phyloP scores from a whole-genome alignment of 2,113 vertebrate species.

The Acanthochromis polyacanthus region DNA sequence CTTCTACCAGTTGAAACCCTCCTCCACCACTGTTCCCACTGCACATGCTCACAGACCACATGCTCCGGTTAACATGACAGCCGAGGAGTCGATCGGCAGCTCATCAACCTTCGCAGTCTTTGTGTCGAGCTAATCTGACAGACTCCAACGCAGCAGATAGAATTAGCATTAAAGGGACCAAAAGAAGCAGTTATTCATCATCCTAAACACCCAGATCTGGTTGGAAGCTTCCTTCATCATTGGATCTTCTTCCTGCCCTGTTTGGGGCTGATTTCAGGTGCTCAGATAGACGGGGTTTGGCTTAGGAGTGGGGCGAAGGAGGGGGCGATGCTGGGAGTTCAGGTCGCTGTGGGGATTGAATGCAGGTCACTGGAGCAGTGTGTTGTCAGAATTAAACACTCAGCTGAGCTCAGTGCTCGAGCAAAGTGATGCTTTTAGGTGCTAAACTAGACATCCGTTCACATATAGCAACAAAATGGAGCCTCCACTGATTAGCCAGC shows the following conservation, averaged over 20 bases:
- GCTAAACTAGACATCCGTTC: conserved; percentile 7
- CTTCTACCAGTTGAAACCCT: conserved; percentile 54
- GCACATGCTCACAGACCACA: conserved; percentile 56
- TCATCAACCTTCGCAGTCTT: conserved; percentile 54
- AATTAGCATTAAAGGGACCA: conserved; percentile 58
- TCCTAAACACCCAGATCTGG: conserved; percentile 46
- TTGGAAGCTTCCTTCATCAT: conserved; percentile 33
- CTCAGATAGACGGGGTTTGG: conserved; percentile 20
- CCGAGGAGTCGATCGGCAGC: conserved; percentile 46
- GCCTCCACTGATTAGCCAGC: conserved; percentile 1
- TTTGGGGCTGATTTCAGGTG: conserved; percentile 45
- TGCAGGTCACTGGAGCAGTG: conserved; percentile 71
- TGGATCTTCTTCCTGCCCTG: not conserved
- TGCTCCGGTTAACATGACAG: conserved; percentile 52
- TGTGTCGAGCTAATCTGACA: conserved; percentile 65
- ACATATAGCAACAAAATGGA: conserved; percentile 43
- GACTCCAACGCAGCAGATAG: conserved; percentile 61
- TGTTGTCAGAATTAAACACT: conserved; percentile 51
- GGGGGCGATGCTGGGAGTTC: conserved; percentile 30
- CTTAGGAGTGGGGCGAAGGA: not conserved
- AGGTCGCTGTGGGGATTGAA: conserved; percentile 41
- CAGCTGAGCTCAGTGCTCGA: conserved; percentile 47
- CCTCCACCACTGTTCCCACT: not conserved
- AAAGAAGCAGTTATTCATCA: conserved; percentile 54
- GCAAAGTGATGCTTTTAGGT: conserved; percentile 35